Evolutionary conservation across 2,113 vertebrate species (phyloP).

Genomic region (Chionis minor): DNA sequence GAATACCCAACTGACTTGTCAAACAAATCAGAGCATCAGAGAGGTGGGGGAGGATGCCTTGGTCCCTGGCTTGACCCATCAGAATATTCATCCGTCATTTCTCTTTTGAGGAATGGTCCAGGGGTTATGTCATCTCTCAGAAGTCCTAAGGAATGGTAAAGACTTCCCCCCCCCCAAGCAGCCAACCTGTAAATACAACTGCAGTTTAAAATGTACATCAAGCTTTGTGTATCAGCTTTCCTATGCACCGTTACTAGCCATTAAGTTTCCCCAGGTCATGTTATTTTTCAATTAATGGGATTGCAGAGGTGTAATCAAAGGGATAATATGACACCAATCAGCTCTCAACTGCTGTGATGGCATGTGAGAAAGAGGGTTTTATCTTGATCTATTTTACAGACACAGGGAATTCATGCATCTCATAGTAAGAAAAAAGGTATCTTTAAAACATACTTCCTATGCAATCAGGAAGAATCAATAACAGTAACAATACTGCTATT

Average conservation of each 20-base stretch:
- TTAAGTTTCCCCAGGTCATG: not conserved
- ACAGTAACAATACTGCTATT: not conserved
- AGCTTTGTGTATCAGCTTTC: not conserved
- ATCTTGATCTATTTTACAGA: not conserved
- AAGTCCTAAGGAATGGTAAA: not conserved
- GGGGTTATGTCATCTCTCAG: not conserved
- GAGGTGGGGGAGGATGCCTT: not conserved
- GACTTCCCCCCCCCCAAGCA: not conserved
- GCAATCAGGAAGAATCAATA: not conserved
- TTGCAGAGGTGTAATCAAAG: not conserved
- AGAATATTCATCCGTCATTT: not conserved
- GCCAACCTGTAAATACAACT: not conserved
- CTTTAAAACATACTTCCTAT: not conserved
- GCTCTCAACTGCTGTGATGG: not conserved
- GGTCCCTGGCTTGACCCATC: not conserved
- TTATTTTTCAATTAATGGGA: constrained; percentile 12
- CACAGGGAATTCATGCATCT: not conserved
- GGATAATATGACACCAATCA: not conserved
- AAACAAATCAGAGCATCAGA: not conserved
- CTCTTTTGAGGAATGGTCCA: not conserved
- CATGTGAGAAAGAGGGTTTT: not conserved
- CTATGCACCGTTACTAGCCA: not conserved
- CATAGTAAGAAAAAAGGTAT: not conserved
- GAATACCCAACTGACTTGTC: not conserved
- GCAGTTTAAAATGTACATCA: not conserved